Evolutionary conservation across 2,113 vertebrate species (phyloP).

Genomic region (Pluvialis apricaria): DNA sequence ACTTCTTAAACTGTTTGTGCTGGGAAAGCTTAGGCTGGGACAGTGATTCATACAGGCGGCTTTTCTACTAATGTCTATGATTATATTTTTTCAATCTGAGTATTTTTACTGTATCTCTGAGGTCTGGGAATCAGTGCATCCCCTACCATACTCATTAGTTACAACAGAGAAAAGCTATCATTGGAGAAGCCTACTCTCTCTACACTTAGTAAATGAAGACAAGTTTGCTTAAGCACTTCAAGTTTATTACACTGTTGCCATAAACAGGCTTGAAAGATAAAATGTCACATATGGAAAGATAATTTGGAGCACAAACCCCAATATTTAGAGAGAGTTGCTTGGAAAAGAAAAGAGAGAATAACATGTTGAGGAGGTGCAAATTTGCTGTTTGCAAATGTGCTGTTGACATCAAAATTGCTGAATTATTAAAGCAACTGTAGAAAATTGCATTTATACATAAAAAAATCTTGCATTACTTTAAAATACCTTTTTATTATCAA

Average conservation of each 20-base stretch:
- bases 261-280: not conserved
- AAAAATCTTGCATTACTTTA: not conserved
- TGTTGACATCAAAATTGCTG: not conserved
- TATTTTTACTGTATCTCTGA: not conserved
- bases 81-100: not conserved
- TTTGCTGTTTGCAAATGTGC: not conserved
- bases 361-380: not conserved
- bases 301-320: not conserved
- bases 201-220: not conserved
- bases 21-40: not conserved
- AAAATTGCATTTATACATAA: not conserved
- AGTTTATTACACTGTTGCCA: not conserved
- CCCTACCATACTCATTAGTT: not conserved
- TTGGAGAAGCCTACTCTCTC: not conserved
- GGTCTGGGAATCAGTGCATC: not conserved
- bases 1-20: not conserved
- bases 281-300: not conserved
- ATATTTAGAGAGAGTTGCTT: not conserved
- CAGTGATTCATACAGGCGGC: not conserved
- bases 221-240: not conserved
- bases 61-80: not conserved
- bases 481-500: not conserved
- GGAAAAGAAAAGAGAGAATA: not conserved
- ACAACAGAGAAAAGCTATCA: not conserved
- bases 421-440: not conserved